phyloP scores from a whole-genome alignment of 1,140 invertebrate genomes.

The Stegodyphus mimosarum region DNA sequence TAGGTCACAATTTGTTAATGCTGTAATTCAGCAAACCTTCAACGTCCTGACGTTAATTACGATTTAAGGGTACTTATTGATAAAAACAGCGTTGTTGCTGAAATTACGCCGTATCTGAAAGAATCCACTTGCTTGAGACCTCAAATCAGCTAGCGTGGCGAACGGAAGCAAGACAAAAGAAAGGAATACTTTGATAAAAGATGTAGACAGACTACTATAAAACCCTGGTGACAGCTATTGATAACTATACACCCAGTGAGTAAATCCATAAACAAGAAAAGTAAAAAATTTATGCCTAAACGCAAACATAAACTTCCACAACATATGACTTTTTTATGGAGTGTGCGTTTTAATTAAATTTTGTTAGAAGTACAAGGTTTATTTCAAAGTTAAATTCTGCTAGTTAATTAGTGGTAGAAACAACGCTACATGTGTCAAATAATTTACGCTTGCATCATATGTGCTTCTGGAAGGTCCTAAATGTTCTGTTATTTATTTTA shows the following conservation, averaged over 20 bases:
- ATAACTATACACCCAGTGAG: conserved; percentile 6
- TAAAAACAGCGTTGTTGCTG: conserved; percentile 15
- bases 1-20: conserved; percentile 20
- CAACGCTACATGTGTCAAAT: too few relatives aligned
- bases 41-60: conserved; percentile 7
- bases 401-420: too few relatives aligned
- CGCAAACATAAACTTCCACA: too few relatives aligned
- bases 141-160: not conserved
- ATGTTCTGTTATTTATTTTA: too few relatives aligned
- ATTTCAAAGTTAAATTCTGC: too few relatives aligned
- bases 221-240: not conserved
- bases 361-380: too few relatives aligned
- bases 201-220: not conserved
- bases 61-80: not conserved
- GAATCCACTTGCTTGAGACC: not conserved
- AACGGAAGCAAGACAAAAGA: not conserved
- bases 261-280: conserved; percentile 1
- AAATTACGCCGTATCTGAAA: not conserved
- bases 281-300: conserved; percentile 14
- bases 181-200: not conserved
- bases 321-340: too few relatives aligned
- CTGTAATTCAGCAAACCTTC: conserved; percentile 17
- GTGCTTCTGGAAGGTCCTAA: too few relatives aligned
- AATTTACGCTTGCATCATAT: too few relatives aligned
- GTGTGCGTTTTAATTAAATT: too few relatives aligned